phyloP scores from a whole-genome alignment of 2,888 invertebrate species.

The Nephrotoma flavescens region DNA sequence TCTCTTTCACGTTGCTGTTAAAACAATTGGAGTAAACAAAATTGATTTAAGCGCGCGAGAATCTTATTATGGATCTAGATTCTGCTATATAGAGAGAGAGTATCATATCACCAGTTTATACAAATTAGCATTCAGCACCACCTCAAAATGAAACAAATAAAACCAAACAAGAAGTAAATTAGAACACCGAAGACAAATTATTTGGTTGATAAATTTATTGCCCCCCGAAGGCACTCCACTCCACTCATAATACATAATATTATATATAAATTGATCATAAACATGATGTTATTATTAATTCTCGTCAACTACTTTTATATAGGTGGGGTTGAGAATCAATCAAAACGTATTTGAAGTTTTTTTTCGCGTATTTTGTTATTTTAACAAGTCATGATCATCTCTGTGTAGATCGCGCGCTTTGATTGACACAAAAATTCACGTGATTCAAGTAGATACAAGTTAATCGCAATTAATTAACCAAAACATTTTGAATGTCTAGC shows the following conservation, averaged over 20 bases:
- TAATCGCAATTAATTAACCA: background rate
- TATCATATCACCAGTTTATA: background rate
- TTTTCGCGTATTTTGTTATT: background rate
- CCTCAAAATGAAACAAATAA: background rate
- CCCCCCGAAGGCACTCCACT: background rate
- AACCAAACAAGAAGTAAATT: background rate
- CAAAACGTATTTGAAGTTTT: background rate
- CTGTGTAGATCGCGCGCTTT: background rate
- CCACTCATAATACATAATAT: background rate
- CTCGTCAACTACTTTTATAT: background rate
- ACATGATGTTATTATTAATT: background rate
- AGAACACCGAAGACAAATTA: background rate
- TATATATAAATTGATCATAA: background rate
- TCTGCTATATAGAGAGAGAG: background rate
- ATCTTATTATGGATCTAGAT: background rate
- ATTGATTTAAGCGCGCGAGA: background rate
- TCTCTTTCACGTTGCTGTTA: background rate
- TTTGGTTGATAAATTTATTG: background rate
- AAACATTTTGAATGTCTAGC: background rate
- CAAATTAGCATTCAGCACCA: background rate
- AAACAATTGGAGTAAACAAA: background rate
- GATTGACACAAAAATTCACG: background rate
- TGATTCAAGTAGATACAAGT: background rate
- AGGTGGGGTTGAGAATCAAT: background rate
- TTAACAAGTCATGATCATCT: background rate